Base-by-base conservation (phyloP, 2,113 vertebrate species). In the Empidonax traillii region DNA sequence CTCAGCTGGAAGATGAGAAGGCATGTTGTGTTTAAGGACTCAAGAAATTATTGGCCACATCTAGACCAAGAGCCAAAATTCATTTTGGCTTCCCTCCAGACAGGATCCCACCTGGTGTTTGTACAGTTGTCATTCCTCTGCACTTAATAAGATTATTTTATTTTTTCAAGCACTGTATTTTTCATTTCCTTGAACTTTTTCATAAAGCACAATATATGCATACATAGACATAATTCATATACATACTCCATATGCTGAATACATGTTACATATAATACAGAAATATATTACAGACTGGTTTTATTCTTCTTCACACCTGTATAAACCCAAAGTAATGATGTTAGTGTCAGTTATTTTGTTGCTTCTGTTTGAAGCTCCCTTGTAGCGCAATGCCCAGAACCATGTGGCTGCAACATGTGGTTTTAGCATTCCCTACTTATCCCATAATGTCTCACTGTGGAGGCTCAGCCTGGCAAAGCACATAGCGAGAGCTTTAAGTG, bases 391-490 rank as follows among this genome's bases (percentile, higher is more conserved):
- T 44, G 72, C 10, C 59, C 78, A 71, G 27, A 62, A 67, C 62
- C 91, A 91, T 58, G 53, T 89, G 89, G 78, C 81, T 83, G 73
- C 84, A 96, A 82, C 20, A 35, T 93, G 83, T 90, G 68, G 30
- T 84, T 92, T 58, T 66, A 91, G 62, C 59, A 81, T 92, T 96
- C 82, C 47, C 72, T 88, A 23, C 65, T 56, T 86, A 83, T 61
- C 85, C 93, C 56, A 88, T 74, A 90, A 95, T 35, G 47, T 89
- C 78, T 88, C 67, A 52, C 33, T 28, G 23, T 28, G 31, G 53
- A 94, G 75, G 55, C 82, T 93, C 59, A 91, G 68, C 79, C 90
- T 91, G 79, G 90, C 79, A 94, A 88, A 90, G 68, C 65, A 72
- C 4, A 0, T 31, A 80, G 72, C 56, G 85, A 88, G 73, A 90